Conservation (phyloP, 2,113 vertebrate species). For the Passerina amoena region DNA sequence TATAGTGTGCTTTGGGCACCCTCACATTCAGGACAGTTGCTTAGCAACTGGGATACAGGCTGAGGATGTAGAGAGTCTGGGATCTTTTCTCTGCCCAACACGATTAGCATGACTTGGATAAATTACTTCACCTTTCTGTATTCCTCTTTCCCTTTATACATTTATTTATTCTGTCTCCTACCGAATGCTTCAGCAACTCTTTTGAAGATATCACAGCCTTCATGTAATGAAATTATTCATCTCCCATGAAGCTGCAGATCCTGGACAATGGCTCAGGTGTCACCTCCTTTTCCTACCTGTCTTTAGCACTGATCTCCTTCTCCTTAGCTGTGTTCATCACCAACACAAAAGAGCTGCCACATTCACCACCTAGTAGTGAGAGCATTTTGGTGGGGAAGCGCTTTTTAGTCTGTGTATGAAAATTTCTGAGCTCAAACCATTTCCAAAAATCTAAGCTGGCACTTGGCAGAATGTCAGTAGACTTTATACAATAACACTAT, state of each 20-base stretch:
- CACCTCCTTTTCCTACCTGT: not conserved
- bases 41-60: conserved; percentile 46
- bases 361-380: fast-evolving
- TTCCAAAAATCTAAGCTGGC: conserved; percentile 5
- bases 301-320: not conserved
- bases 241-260: not conserved
- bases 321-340: not conserved
- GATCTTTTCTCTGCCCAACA: conserved; percentile 40
- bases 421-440: not conserved
- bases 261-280: not conserved
- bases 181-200: not conserved
- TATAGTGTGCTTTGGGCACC: conserved; percentile 28
- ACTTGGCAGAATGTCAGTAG: conserved; percentile 49
- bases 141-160: not conserved
- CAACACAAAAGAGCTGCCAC: not conserved
- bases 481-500: conserved; percentile 33
- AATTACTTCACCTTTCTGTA: conserved; percentile 33
- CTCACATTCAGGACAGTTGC: conserved; percentile 47
- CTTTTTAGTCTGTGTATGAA: not conserved
- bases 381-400: not conserved
- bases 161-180: not conserved
- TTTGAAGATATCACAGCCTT: not conserved
- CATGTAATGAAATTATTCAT: not conserved
- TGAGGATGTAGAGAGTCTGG: conserved; percentile 15
- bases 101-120: conserved; percentile 29